Base-by-base conservation (phyloP, 2,113 vertebrate genomes). In the Tonatia bakeri region DNA sequence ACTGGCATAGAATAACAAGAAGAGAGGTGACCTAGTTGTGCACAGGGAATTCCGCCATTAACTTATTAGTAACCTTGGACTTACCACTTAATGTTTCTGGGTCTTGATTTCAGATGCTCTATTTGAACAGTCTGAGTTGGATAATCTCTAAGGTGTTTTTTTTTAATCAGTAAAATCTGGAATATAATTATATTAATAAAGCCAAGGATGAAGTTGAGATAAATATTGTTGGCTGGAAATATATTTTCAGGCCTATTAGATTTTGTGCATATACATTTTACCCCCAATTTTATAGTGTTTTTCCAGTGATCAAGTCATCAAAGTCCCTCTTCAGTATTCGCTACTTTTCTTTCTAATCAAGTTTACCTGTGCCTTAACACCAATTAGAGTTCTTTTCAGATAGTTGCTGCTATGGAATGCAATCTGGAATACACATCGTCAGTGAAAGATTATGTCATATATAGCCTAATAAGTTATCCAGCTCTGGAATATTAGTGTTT, bases 281-380 rank as follows among this genome's bases (percentile, higher is more conserved):
- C 43, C 31, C 28, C 24, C 56, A 52, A 56, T 52, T 87, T 70
- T 87, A 4, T 16, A 67, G 10, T 38, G 4, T 43, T 13, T 93
- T n/a, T 87, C 64, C 26, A 59, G 12, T 40, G 31, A 56, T 61
- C 6, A 85, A 69, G 11, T 54, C 17, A 85, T 0, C 8, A 3
- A 50, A 61, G 22, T 83, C 7, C 20, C 14, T 50, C 45, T 69
- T 87, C 24, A 43, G 8, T 52, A 24, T 61, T 90, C 69, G 26
- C 92, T 87, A 70, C 7, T 85, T 79, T 80, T 54, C 77, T 86
- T 97, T 84, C n/a, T 85, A 90, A 87, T 80, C 50, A 65, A 15
- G 17, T 79, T 89, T 52, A 43, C 36, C 47, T 93, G 26, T 76
- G 10, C 3, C 26, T 59, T 52, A 20, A 0, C 2, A 33, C 38